Percentiles rank a stretch among this genome's conserved stretches.
Evolutionary conservation across 2,113 vertebrate species (phyloP).

Genomic region (Eolophus roseicapilla): DNA sequence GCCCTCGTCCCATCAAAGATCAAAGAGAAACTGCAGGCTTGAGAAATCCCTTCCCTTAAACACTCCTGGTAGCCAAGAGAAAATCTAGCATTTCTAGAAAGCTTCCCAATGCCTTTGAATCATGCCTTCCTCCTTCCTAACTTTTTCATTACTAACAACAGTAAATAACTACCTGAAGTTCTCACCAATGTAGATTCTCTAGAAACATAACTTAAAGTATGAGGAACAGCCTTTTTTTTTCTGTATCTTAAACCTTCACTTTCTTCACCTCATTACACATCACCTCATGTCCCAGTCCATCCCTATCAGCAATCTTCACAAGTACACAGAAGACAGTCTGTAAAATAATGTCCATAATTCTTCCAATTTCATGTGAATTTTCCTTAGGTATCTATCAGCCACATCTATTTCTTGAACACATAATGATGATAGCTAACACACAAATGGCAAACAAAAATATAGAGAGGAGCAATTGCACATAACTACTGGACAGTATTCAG

Average conservation of each 20-base stretch:
- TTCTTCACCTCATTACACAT: not conserved
- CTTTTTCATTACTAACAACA: not conserved
- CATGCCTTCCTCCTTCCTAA: not conserved
- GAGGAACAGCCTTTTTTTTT: not conserved
- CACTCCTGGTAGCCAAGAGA: not conserved
- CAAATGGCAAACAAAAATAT: not conserved
- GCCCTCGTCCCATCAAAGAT: not conserved
- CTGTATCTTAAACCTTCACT: not conserved
- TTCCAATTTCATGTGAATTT: not conserved
- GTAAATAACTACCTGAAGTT: not conserved
- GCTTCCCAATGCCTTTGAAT: not conserved
- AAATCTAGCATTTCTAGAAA: not conserved
- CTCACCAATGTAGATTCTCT: not conserved
- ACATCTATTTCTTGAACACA: not conserved
- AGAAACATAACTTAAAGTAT: not conserved
- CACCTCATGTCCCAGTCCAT: not conserved
- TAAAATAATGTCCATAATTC: not conserved
- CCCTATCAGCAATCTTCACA: not conserved
- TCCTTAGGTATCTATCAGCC: not conserved
- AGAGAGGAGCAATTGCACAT: not conserved
- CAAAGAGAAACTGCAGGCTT: not conserved
- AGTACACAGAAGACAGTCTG: not conserved
- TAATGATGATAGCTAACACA: not conserved
- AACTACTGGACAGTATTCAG: not conserved
- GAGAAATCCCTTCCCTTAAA: not conserved